Conservation (phyloP, 2,113 vertebrate species). For the Machaerirhynchus nigripectus region DNA sequence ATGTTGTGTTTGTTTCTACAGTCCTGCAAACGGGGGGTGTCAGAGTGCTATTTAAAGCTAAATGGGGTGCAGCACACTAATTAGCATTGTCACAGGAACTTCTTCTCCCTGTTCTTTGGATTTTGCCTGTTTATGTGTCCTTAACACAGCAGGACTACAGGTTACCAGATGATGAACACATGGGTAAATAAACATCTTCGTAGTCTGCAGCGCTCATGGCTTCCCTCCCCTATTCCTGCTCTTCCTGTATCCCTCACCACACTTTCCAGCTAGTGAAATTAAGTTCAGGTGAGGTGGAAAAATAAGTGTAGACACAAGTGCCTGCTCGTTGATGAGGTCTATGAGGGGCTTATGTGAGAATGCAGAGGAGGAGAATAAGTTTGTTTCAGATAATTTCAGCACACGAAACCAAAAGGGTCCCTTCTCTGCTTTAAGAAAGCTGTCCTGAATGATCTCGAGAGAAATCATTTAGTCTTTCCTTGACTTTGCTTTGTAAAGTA, state of each 20-base stretch:
- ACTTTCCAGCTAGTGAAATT: background rate
- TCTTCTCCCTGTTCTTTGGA: background rate
- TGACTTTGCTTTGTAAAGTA: background rate
- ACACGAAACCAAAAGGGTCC: background rate
- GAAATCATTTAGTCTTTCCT: background rate
- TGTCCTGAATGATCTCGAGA: background rate
- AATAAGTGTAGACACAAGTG: background rate
- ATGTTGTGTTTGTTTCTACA: background rate
- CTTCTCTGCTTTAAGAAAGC: background rate
- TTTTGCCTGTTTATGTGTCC: background rate
- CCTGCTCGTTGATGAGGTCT: background rate
- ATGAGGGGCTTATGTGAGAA: background rate
- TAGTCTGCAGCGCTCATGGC: background rate
- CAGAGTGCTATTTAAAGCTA: background rate
- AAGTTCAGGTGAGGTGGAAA: background rate
- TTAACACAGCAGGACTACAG: background rate
- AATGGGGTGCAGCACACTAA: background rate
- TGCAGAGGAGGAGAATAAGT: background rate
- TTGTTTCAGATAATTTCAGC: background rate
- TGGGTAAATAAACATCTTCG: background rate
- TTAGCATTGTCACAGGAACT: fast-evolving
- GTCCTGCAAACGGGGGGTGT: background rate
- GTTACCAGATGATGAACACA: too few relatives aligned
- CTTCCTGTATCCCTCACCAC: background rate
- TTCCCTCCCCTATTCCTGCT: background rate